Evolutionary conservation across 1,140 invertebrate species (phyloP), one percentile per base, ranked within the genome.

Genomic region (Cyclargus thomasi): DNA sequence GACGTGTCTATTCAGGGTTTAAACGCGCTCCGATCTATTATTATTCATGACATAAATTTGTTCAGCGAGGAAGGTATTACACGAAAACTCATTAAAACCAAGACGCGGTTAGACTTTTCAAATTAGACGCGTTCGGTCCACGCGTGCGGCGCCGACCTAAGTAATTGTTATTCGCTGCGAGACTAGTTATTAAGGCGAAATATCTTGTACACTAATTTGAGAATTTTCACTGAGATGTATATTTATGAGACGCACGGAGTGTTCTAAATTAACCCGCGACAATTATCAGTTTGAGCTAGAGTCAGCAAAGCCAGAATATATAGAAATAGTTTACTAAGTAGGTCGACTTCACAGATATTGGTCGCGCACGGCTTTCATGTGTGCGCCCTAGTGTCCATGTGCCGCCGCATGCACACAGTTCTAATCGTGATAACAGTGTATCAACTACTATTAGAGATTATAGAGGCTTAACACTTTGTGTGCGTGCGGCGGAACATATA

Each of bases 1-100:
- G 78, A 86, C 83, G 84, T 84, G 83, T 85, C 79, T 79, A 75
- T 76, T 74, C 70, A 77, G 81, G 83, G 85, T 86, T 88, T 84
- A 83, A 84, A 80, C 80, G 79, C 76, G 83, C 76, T 74, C 78
- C 79, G 74, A 23, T 67, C 72, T 84, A 82, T 88, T 88, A 88
- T 88, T 88, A 88, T 88, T 88, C 86, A 88, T 88, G 86, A 86
- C 86, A 88, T 88, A 88, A 86, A 88, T 86, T 86, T 86, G 82
- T 77, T 79, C 77, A 69, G 80, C 81, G 78, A 86, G 84, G 79
- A 82, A 88, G 83, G 84, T 80, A 85, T 88, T 88, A 88, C 81
- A 80, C 81, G 84, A 88, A 88, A 88, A 88, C 86, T 88, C 86
- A 88, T 88, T 88, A 88, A 86, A 86, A 85, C 80, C 67, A 78